Evolutionary conservation across 2,888 invertebrate genomes (phyloP), one percentile per base, ranked within the genome.

Genomic region (Drosophila rellima): DNA sequence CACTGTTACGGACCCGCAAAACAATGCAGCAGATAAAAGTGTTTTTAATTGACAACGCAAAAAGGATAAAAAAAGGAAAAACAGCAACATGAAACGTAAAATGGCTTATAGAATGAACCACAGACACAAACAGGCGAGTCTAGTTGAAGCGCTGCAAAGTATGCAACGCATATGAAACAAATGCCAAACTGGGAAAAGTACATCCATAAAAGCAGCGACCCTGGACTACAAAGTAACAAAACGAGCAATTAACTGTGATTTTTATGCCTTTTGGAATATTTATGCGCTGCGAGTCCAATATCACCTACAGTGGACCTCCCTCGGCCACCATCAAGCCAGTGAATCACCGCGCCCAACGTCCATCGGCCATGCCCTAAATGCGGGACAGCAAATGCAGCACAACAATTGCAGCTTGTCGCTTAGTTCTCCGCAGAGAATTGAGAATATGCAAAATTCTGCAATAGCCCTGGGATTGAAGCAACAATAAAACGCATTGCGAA

Each of bases 201-300:
- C 31, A 39, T n/a, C 45, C 48, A 68, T 78, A 61, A 71, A 78
- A 61, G 48, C 55, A 45, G 20, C 20, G 35, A 26, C 61, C 55
- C 33, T 60, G 44, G 35, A 29, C 78, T 65, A 87, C 89, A 88
- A 83, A 69, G 84, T 79, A 69, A 69, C 84, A 79, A 66, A 76
- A 59, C 56, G 60, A 66, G 73, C 81, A 83, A 88, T 87, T 85
- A 85, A 86, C 73, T 79, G 65, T 69, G 84, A 87, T 82, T 80
- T 78, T 86, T 72, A 83, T 80, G 78, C 65, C 40, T 37, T 55
- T 51, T 54, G 70, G 70, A 70, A 74, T 86, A 88, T 76, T 82
- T 80, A 88, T 82, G 71, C 64, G 54, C 60, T 55, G 44, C 51
- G 51, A 55, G 44, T 51, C 70, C 52, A 67, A 66, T 68, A 68